These are phyloP conservation scores for Emydura subglobosa DNA, from an alignment of 2,113 vertebrate species.

Conservation along the genomic window DNA sequence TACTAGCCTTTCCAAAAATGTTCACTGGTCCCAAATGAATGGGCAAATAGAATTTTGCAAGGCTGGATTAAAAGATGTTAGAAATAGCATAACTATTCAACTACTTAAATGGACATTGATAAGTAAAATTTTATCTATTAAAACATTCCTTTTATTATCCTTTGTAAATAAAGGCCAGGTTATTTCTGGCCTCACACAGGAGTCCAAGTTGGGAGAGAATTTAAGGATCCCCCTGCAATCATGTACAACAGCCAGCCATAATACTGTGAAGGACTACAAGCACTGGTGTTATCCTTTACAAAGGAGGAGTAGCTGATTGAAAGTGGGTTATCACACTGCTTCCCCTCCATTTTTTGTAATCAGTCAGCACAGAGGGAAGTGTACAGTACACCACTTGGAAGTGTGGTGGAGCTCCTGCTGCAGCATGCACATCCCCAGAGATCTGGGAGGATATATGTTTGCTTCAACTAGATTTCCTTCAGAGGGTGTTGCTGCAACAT, in stretches of 20 bases:
- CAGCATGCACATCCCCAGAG: not conserved
- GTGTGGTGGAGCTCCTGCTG: not conserved
- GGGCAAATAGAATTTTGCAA: not conserved
- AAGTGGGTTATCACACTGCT: not conserved
- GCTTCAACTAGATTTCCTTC: not conserved
- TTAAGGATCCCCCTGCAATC: not conserved
- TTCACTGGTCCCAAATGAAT: not conserved
- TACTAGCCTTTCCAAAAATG: not conserved
- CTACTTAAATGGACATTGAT: not conserved
- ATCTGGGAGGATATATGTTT: not conserved
- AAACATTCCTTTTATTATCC: not conserved
- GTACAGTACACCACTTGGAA: not conserved
- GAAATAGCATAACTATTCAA: not conserved
- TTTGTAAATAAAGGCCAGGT: not conserved
- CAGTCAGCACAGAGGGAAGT: not conserved
- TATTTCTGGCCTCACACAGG: not conserved
- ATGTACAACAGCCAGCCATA: not conserved
- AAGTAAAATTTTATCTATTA: not conserved
- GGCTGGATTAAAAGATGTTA: not conserved
- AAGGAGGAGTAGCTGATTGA: not conserved
- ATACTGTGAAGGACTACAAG: not conserved
- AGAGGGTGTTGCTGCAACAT: not conserved
- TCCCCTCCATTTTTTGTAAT: not conserved
- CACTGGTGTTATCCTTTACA: not conserved
- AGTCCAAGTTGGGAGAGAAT: not conserved